A percentile compares a stretch with the other conserved stretches of the same genome.
Evolutionary conservation across 2,888 invertebrate genomes (phyloP).

Genomic region (Ectropis crepuscularia): DNA sequence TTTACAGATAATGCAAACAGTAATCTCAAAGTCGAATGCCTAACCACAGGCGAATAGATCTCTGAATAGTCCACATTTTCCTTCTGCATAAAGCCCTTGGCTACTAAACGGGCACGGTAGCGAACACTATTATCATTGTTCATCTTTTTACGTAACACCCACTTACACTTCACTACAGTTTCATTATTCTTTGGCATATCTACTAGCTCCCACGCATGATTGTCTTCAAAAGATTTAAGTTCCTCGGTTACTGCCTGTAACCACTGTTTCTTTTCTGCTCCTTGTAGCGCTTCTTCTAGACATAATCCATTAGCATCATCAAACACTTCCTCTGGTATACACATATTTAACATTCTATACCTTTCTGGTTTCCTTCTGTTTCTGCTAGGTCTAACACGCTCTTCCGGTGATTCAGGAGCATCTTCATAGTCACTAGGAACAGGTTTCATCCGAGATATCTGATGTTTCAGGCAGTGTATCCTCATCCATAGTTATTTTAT

Average conservation of each 20-base stretch:
- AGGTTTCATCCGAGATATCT: too few species aligned
- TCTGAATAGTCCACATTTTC: too few species aligned
- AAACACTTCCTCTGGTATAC: slow-evolving; percentile 6
- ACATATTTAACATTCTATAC: slow-evolving; percentile 22
- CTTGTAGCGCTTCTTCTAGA: slow-evolving; percentile 25
- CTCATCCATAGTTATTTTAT: too few species aligned
- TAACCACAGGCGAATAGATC: too few species aligned
- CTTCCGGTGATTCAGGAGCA: too few species aligned
- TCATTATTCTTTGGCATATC: slow-evolving; percentile 8
- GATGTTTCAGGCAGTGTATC: too few species aligned
- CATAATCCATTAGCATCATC: slow-evolving; percentile 3
- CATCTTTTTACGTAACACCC: neutral
- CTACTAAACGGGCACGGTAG: slow-evolving; percentile 27
- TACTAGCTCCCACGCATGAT: slow-evolving; percentile 40
- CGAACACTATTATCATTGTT: slow-evolving; percentile 18
- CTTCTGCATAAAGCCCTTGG: slow-evolving; percentile 27
- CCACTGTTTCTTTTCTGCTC: slow-evolving; percentile 36
- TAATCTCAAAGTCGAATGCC: too few species aligned
- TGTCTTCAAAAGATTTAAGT: slow-evolving; percentile 36
- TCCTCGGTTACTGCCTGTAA: slow-evolving; percentile 33
- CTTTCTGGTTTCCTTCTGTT: slow-evolving; percentile 9
- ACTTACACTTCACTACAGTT: slow-evolving; percentile 11
- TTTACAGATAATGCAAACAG: too few species aligned
- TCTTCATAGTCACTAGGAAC: too few species aligned
- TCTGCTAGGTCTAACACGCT: too few species aligned